Base-by-base conservation (phyloP, 2,888 invertebrate species). In the Gymnocheta viridis region DNA sequence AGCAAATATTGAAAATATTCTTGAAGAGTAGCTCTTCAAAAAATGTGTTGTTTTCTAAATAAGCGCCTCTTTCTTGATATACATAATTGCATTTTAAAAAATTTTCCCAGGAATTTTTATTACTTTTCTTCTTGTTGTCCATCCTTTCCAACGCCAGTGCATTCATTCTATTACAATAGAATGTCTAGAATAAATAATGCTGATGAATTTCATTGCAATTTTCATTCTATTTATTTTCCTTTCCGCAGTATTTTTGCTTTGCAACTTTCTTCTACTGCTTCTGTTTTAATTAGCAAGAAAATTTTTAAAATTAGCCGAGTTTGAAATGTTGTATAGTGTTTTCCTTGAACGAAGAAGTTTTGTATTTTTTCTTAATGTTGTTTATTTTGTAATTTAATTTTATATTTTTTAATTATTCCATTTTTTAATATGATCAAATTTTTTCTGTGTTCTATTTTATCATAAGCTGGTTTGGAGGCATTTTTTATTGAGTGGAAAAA, bases 261-360 rank as follows among this genome's bases (percentile, higher is more conserved):
- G 19, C 14, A 12, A 27, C 27, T 27, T 56, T 56, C 5, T 47
- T 6, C 14, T 6, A 14, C 29, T 5, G n/a, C 47, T 47, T 32
- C 49, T 49, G 6, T 47, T 49, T 9, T 60, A 49, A 62, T 73
- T 62, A 73, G 49, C 32, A 38, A 19, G 7, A 60, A 51, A 35
- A 41, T 19, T 10, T 49, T 2, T 24, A 19, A 29, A 58, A 47
- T 35, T 27, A 73, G 47, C 49, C 47, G 4, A 47, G 47, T 49
- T 72, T 38, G 14, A 6, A 4, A 22, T 58, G 29, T 14, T 56
- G 41, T 14, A 19, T 4, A 29, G 4, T 9, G 12, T 24, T 32
- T 19, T 38, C 17, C 38, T 10, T 38, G 14, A 5, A 29, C 12
- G 10, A 4, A 38, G 12, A 56, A 70, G 38, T 69, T 27, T 56